Conservation (phyloP, 2,113 vertebrate species). For the Ictalurus furcatus region DNA sequence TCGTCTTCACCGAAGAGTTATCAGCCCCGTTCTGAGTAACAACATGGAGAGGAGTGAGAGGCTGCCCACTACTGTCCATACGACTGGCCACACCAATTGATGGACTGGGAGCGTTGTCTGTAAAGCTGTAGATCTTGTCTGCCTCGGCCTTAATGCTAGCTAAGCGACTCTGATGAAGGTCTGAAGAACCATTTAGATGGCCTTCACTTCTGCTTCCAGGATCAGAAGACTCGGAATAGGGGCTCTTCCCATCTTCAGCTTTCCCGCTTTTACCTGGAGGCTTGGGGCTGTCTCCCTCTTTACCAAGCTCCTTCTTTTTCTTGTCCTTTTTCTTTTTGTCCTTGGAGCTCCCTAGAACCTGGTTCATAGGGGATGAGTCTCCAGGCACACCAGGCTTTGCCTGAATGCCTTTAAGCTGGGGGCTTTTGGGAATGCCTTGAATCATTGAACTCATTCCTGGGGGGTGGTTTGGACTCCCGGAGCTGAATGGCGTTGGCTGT, state of each 20-base stretch:
- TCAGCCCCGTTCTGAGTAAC: conserved; percentile 95
- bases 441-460: conserved; percentile 82
- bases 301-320: conserved; percentile 89
- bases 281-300: conserved; percentile 90
- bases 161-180: conserved; percentile 92
- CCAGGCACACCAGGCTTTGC: conserved; percentile 89
- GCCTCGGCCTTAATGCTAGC: conserved; percentile 98
- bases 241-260: conserved; percentile 88
- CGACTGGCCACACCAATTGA: conserved; percentile 89
- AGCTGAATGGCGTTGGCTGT: conserved; percentile 80
- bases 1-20: conserved; percentile 92
- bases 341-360: conserved; percentile 85
- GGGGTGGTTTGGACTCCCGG: conserved; percentile 83
- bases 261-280: conserved; percentile 85
- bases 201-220: conserved; percentile 82
- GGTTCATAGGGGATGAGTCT: conserved; percentile 85
- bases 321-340: conserved; percentile 99
- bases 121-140: conserved; percentile 98
- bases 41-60: conserved; percentile 85
- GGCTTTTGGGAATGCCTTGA: conserved; percentile 91
- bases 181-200: conserved; percentile 90
- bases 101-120: conserved; percentile 94
- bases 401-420: conserved; percentile 93
- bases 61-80: conserved; percentile 84
- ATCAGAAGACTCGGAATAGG: conserved; percentile 84